These are phyloP conservation scores for Agraylea sexmaculata DNA, from an alignment of 1,140 invertebrate genomes.

Conservation along the genomic window DNA sequence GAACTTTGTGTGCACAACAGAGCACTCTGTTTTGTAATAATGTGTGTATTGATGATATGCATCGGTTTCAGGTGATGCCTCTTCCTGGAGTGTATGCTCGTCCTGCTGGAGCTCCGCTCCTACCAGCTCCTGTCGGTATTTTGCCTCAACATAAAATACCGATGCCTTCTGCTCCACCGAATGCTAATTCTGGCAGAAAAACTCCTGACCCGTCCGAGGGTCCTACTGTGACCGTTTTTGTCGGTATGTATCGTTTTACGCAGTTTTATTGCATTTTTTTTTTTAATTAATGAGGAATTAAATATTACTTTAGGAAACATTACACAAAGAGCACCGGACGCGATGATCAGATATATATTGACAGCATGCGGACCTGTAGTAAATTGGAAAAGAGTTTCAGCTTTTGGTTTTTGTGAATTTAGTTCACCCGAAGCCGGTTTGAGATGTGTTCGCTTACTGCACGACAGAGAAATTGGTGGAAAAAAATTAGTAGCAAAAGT, in stretches of 20 bases:
- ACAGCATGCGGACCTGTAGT: conserved; percentile 83
- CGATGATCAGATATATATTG: conserved; percentile 87
- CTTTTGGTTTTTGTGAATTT: conserved; percentile 96
- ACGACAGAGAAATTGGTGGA: conserved; percentile 87
- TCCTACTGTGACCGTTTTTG: conserved; percentile 93
- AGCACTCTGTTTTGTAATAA: not conserved
- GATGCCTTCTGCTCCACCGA: conserved; percentile 32
- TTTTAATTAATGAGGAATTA: conserved; percentile 1
- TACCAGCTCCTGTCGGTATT: conserved; percentile 39
- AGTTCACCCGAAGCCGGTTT: conserved; percentile 89
- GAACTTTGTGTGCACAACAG: not conserved
- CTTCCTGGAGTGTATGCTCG: conserved; percentile 11
- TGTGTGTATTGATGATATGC: not conserved
- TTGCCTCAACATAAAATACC: conserved; percentile 29
- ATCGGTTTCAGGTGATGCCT: conserved; percentile 15
- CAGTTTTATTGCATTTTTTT: conserved; percentile 1
- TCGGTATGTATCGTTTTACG: conserved; percentile 38
- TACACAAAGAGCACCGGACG: conserved; percentile 86
- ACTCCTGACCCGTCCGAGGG: conserved; percentile 43
- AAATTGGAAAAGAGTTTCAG: conserved; percentile 96
- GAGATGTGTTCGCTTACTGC: conserved; percentile 83
- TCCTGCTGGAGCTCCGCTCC: conserved; percentile 30
- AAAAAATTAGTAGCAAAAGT: conserved; percentile 93
- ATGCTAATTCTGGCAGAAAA: conserved; percentile 30
- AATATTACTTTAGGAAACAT: conserved; percentile 69